Evolutionary conservation across 1,140 invertebrate genomes (phyloP).

Genomic region (Drepana arcuata): DNA sequence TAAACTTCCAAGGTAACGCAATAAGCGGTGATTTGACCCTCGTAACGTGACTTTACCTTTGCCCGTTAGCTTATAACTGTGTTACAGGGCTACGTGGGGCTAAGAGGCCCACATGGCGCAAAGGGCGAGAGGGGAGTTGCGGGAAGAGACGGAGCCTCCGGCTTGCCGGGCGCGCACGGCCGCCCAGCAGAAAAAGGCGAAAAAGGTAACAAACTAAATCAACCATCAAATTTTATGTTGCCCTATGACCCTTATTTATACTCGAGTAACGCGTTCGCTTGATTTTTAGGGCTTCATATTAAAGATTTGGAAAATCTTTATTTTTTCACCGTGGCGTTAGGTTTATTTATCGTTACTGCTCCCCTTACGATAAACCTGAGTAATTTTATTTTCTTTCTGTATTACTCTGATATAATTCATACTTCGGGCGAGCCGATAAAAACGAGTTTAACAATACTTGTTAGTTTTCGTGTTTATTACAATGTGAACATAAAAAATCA

Average conservation of each 20-base stretch:
- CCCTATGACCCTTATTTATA: conserved; percentile 59
- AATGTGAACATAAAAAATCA: neutral
- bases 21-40: conserved; percentile 56
- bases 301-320: conserved; percentile 64
- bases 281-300: conserved; percentile 48
- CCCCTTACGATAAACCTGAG: conserved; percentile 24
- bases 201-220: conserved; percentile 67
- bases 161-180: conserved; percentile 62
- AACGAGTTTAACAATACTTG: too few species aligned
- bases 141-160: conserved; percentile 50
- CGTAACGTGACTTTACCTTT: conserved; percentile 45
- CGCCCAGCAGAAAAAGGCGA: conserved; percentile 71
- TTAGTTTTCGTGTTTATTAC: neutral
- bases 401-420: conserved; percentile 1
- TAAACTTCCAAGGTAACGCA: conserved; percentile 52
- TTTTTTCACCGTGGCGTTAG: conserved; percentile 28
- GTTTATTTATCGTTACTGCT: conserved; percentile 46
- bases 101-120: conserved; percentile 51
- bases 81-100: conserved; percentile 56
- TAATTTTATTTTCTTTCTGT: conserved; percentile 25
- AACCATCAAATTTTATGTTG: conserved; percentile 67
- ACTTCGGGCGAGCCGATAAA: too few species aligned
- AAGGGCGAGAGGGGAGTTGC: conserved; percentile 51
- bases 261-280: conserved; percentile 38
- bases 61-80: conserved; percentile 51